Percentiles rank a stretch among this genome's conserved stretches.
These are phyloP conservation scores for Mohoua ochrocephala DNA, from an alignment of 2,113 vertebrate species.

Conservation along the genomic window DNA sequence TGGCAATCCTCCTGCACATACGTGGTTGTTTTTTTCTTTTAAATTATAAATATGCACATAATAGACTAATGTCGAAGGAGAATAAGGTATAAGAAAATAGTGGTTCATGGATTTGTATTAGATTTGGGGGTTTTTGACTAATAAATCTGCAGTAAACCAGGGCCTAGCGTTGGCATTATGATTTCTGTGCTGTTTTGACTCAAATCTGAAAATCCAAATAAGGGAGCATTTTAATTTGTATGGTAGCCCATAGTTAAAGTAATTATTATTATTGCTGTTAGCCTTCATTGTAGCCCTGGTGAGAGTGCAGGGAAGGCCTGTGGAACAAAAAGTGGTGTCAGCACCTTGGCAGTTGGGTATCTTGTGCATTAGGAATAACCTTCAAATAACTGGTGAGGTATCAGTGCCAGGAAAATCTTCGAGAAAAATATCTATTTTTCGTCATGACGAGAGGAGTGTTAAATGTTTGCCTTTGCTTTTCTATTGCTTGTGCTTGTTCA, in stretches of 20 bases:
- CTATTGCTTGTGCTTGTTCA: not conserved
- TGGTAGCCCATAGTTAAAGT: not conserved
- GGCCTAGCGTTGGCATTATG: not conserved
- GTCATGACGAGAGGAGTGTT: not conserved
- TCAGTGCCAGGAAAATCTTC: not conserved
- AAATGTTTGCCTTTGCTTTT: not conserved
- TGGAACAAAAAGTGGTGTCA: not conserved
- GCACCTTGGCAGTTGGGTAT: not conserved
- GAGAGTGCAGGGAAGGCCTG: not conserved
- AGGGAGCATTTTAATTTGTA: not conserved
- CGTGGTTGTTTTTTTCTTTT: not conserved
- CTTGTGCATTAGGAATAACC: not conserved
- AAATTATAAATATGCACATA: not conserved
- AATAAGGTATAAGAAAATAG: not conserved
- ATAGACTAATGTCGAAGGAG: not conserved
- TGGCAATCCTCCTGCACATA: not conserved
- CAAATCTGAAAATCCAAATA: not conserved
- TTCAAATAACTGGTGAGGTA: not conserved
- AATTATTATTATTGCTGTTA: not conserved
- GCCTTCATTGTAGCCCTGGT: not conserved
- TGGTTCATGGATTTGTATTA: not conserved
- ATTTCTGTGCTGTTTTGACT: not conserved
- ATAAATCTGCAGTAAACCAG: not conserved
- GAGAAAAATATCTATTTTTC: not conserved
- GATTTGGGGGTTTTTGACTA: rapidly evolving